Evolutionary conservation across 2,888 invertebrate genomes (phyloP).

Genomic region (Sinhomidia bicolor): DNA sequence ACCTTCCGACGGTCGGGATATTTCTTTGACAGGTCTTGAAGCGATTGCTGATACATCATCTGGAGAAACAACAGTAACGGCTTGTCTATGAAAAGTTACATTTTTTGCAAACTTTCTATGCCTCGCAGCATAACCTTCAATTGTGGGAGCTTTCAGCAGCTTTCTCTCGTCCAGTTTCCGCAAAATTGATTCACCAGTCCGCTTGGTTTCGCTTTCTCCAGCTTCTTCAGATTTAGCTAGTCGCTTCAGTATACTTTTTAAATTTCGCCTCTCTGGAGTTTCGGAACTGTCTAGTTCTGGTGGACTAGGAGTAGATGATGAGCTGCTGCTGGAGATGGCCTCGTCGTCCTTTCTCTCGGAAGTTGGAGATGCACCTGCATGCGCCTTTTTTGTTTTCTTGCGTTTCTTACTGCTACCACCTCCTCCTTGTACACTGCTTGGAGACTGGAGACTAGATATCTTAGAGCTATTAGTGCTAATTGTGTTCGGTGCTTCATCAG

Average conservation of each 20-base stretch:
- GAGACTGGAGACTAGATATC: slow-evolving; percentile 54
- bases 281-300: slow-evolving; percentile 88
- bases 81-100: slow-evolving; percentile 92
- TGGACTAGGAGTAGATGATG: slow-evolving; percentile 76
- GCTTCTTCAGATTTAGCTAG: slow-evolving; percentile 83
- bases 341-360: slow-evolving; percentile 52
- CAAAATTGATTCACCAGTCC: slow-evolving; percentile 60
- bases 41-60: slow-evolving; percentile 80
- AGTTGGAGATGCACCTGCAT: slow-evolving; percentile 50
- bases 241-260: slow-evolving; percentile 93
- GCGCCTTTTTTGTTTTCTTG: slow-evolving; percentile 63
- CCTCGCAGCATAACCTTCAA: slow-evolving; percentile 94
- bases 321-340: slow-evolving; percentile 32
- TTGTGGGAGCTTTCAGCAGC: slow-evolving; percentile 90
- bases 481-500: slow-evolving; percentile 45
- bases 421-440: slow-evolving; percentile 51
- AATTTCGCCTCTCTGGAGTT: slow-evolving; percentile 89
- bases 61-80: slow-evolving; percentile 89
- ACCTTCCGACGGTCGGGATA: neutral
- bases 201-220: slow-evolving; percentile 41
- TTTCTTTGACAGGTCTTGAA: slow-evolving; percentile 7
- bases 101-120: slow-evolving; percentile 92
- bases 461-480: slow-evolving; percentile 59
- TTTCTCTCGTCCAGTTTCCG: slow-evolving; percentile 84
- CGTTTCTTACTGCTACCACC: slow-evolving; percentile 55